Percentiles rank a stretch among this genome's conserved stretches.
Evolutionary conservation across 2,113 vertebrate species (phyloP).

Genomic region (Nasalis larvatus): DNA sequence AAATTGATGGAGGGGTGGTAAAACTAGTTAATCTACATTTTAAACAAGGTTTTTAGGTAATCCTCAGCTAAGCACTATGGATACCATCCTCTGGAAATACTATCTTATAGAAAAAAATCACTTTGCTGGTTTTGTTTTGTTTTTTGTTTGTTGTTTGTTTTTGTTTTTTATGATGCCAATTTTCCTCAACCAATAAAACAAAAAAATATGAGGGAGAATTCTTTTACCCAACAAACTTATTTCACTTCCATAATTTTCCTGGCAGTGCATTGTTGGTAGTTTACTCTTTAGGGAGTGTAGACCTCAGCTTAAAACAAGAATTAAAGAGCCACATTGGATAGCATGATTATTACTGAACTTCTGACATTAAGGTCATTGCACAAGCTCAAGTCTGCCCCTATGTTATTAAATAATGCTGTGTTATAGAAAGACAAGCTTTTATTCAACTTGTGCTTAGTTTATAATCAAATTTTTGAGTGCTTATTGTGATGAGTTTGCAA

Average conservation of each 20-base stretch:
- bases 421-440: background rate
- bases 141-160: background rate
- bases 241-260: background rate
- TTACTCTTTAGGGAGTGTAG: conserved; percentile 13
- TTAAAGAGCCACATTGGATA: background rate
- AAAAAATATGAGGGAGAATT: background rate
- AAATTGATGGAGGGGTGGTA: background rate
- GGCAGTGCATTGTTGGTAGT: background rate
- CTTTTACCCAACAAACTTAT: background rate
- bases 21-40: background rate
- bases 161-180: background rate
- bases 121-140: background rate
- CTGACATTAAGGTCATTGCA: background rate
- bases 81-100: background rate
- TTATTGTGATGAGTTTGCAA: background rate
- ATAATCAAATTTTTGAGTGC: background rate
- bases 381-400: background rate
- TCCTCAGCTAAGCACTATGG: background rate
- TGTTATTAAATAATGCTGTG: background rate
- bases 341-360: background rate
- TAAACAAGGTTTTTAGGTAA: background rate
- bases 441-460: background rate
- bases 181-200: background rate
- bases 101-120: background rate
- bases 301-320: background rate